Evolutionary conservation across 1,140 invertebrate genomes (phyloP), one percentile per base, ranked within the genome.

Genomic region (Platyura marginata): DNA sequence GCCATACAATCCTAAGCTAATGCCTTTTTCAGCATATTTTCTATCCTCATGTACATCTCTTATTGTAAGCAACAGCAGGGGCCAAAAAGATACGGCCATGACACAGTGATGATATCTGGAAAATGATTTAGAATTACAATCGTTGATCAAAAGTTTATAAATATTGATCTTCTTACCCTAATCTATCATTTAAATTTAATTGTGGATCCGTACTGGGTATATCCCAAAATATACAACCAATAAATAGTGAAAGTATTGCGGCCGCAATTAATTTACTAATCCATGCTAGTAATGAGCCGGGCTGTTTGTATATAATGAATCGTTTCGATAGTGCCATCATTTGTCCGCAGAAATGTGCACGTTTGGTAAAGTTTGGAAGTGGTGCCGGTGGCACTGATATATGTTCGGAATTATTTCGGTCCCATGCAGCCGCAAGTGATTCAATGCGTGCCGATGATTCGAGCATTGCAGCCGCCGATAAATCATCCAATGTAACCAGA

Each of bases 391-490:
- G 59, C 8, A 58, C 58, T 1, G 58, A 58, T 3, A 61, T 44
- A 1, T 56, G 58, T 45, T 61, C 59, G 15, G 58, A 56, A 32
- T 61, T 61, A n/a, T 60, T 58, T 47, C 57, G 59, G 44, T 61
- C 58, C 59, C 59, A 61, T 40, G 89, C 70, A 48, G 89, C 84
- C 2, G 86, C 84, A 32, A 95, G 57, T 41, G 87, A 83, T 56
- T 91, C 85, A 39, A 95, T 90, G 46, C 91, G 71, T 46, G 90
- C 86, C 11, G 86, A 90, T 1, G 90, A 94, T 61, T 95, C 91
- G 39, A 92, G 57, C 77, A 93, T 84, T 13, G 91, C 90, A 55
- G 93, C 90, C 1, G 86, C 76, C 5, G 88, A 92, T 37, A 94
- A 62, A 57, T 91, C 87, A 55, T 95, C 91, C 51, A 93, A 55